Conservation (phyloP, 64 coral and sea anemone genomes). For the Montipora cactus region DNA sequence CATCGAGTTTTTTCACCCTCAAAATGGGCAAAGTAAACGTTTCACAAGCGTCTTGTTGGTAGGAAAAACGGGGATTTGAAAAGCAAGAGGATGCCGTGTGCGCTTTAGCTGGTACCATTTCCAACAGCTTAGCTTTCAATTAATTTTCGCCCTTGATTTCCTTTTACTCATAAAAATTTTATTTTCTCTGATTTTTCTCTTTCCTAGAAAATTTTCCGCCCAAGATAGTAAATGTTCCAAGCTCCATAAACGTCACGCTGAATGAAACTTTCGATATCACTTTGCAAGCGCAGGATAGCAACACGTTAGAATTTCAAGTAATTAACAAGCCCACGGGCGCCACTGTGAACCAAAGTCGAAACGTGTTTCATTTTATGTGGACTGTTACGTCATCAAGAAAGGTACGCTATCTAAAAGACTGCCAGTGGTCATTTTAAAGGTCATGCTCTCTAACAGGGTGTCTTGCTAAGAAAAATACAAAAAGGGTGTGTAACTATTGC, state of each 20-base stretch:
- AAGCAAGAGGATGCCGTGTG: background rate
- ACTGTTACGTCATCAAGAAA: conserved; percentile 17
- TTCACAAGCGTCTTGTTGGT: too few relatives aligned
- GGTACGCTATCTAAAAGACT: background rate
- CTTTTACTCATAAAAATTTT: background rate
- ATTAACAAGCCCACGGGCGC: conserved; percentile 18
- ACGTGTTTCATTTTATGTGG: background rate
- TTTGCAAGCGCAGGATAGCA: background rate
- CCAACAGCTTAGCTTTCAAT: background rate
- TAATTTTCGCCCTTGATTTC: background rate
- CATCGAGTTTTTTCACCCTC: too few relatives aligned
- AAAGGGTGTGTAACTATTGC: too few relatives aligned
- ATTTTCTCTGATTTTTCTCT: background rate
- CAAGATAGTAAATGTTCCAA: background rate
- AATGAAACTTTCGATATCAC: background rate
- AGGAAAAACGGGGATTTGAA: too few relatives aligned
- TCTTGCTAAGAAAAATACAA: too few relatives aligned
- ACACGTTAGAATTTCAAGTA: background rate
- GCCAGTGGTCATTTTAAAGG: background rate
- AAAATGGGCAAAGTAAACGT: too few relatives aligned
- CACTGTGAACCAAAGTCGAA: background rate
- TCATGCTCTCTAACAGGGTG: background rate
- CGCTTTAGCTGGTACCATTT: background rate
- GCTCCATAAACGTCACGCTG: conserved; percentile 13
- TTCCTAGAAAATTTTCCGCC: conserved; percentile 64